phyloP scores from a whole-genome alignment of 2,797 vertebrate genomes.

The Hafferia zeledoni region DNA sequence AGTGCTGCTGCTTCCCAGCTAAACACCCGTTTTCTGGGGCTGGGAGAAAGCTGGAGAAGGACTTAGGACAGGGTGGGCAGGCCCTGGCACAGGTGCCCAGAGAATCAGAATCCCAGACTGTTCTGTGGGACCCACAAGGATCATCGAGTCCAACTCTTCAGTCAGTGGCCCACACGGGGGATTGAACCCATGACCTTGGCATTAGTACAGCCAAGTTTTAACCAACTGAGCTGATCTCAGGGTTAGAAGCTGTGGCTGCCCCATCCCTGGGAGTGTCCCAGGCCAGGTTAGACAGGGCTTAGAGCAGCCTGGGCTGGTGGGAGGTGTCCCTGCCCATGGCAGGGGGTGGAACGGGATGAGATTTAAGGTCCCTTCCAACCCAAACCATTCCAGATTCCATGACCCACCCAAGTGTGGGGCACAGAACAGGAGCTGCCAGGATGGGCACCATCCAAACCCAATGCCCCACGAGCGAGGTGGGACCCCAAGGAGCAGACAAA shows the following conservation, averaged over 20 bases:
- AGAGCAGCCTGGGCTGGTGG: fast-evolving
- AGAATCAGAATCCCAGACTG: too few relatives aligned
- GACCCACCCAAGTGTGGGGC: not conserved
- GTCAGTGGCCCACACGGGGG: too few relatives aligned
- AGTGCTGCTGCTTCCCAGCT: not conserved
- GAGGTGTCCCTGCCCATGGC: not conserved
- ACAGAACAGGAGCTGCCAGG: not conserved
- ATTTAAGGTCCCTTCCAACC: not conserved
- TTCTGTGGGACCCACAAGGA: too few relatives aligned
- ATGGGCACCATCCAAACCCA: not conserved
- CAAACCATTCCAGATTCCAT: not conserved
- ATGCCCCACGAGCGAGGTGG: fast-evolving
- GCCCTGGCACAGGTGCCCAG: not conserved
- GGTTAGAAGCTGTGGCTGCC: not conserved
- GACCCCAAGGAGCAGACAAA: not conserved
- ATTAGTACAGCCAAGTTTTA: too few relatives aligned
- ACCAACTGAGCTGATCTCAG: too few relatives aligned
- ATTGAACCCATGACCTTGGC: too few relatives aligned
- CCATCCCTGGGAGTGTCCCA: not conserved
- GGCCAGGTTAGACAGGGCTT: not conserved
- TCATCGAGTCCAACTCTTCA: too few relatives aligned
- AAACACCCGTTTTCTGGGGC: not conserved
- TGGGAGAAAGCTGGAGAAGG: not conserved
- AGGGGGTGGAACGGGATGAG: too few relatives aligned
- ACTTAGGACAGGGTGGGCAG: not conserved